Evolutionary conservation across 2,797 vertebrate species (phyloP).

Genomic region (Gymnothorax reevesii): DNA sequence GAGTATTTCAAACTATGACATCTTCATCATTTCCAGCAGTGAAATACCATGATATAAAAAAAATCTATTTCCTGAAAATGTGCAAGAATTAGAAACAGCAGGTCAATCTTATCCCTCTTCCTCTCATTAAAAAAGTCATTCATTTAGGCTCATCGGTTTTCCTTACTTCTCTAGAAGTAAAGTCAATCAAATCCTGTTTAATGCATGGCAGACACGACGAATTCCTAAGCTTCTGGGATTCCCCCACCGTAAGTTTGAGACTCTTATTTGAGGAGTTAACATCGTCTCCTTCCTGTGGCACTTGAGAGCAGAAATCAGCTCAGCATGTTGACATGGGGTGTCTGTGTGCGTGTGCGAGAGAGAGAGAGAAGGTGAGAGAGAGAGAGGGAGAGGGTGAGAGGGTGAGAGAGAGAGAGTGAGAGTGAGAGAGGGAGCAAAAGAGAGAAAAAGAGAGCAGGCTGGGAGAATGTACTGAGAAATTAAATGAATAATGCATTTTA

Average conservation of each 20-base stretch:
- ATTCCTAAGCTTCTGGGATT: constrained; percentile 20
- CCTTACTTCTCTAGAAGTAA: constrained; percentile 25
- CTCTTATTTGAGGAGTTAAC: constrained; percentile 20
- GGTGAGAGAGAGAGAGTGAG: too few relatives aligned
- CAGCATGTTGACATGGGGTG: neutral
- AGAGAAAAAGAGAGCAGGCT: too few relatives aligned
- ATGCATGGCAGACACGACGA: constrained; percentile 28
- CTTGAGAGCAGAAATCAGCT: neutral
- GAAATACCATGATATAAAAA: constrained; percentile 14
- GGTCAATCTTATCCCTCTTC: constrained; percentile 24
- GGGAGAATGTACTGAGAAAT: neutral
- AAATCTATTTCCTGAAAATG: constrained; percentile 28
- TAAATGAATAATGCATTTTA: constrained; percentile 4
- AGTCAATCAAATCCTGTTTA: constrained; percentile 37
- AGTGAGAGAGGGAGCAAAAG: neutral
- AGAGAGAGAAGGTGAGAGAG: neutral
- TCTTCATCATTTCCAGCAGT: neutral
- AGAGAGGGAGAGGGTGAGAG: neutral
- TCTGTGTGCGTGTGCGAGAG: too few relatives aligned
- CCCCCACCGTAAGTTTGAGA: constrained; percentile 14
- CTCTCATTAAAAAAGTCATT: constrained; percentile 38
- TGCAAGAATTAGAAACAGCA: constrained; percentile 32
- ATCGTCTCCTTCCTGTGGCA: neutral
- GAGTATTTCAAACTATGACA: neutral
- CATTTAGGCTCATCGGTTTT: constrained; percentile 39